phyloP scores from a whole-genome alignment of 2,113 vertebrate species.

The Gallinago media region DNA sequence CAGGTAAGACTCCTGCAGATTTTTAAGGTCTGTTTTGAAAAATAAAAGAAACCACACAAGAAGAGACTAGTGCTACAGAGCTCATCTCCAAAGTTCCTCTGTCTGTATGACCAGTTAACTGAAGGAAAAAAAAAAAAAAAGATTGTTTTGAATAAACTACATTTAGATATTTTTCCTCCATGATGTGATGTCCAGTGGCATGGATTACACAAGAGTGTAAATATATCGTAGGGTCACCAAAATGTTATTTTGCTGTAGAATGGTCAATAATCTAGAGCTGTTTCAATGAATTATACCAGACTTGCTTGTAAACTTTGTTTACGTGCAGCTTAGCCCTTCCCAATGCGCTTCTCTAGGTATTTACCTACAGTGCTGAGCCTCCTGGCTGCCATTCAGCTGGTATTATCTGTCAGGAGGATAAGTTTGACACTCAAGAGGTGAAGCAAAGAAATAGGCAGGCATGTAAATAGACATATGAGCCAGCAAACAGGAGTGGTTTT shows the following conservation, averaged over 20 bases:
- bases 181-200: not conserved
- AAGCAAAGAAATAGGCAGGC: not conserved
- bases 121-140: not conserved
- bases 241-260: not conserved
- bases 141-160: not conserved
- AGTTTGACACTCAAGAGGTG: not conserved
- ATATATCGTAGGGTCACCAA: not conserved
- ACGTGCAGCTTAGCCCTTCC: not conserved
- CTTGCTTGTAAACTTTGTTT: not conserved
- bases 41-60: not conserved
- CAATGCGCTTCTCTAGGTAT: not conserved
- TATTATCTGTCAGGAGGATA: not conserved
- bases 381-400: not conserved
- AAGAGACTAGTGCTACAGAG: not conserved
- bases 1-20: not conserved
- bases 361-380: not conserved
- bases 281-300: not conserved
- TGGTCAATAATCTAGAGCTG: not conserved
- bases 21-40: not conserved
- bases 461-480: not conserved
- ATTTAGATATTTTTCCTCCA: not conserved
- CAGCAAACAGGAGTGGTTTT: slow-evolving; percentile 14
- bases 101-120: not conserved
- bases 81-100: not conserved
- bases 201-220: not conserved